These are phyloP conservation scores for Daubentonia madagascariensis DNA, from an alignment of 2,113 vertebrate species.

Conservation along the genomic window DNA sequence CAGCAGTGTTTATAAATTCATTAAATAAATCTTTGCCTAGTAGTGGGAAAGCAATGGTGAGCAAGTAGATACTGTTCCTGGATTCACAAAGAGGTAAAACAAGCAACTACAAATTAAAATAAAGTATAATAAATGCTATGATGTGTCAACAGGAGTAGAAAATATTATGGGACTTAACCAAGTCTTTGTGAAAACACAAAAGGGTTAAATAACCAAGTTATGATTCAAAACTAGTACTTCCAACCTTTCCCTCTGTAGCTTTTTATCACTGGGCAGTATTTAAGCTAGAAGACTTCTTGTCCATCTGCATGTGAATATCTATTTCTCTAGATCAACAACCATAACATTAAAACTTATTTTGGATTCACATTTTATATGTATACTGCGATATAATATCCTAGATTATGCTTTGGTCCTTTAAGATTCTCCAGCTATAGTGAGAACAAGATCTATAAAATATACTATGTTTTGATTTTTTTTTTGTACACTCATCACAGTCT, in stretches of 20 bases:
- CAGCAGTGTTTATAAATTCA: constrained; percentile 5
- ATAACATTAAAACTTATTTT: constrained; percentile 15
- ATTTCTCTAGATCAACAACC: background rate
- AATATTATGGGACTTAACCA: background rate
- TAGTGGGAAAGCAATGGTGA: background rate
- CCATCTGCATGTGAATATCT: background rate
- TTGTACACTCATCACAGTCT: background rate
- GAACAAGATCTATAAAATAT: constrained; percentile 23
- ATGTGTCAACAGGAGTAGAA: background rate
- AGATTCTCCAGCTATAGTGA: background rate
- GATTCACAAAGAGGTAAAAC: background rate
- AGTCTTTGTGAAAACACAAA: constrained; percentile 11
- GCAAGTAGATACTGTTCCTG: background rate
- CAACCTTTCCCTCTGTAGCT: background rate
- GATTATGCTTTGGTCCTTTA: background rate
- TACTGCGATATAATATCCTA: background rate
- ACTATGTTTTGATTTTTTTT: background rate
- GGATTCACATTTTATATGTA: background rate
- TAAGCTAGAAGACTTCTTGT: background rate
- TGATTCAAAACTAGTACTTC: constrained; percentile 2
- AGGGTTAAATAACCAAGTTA: constrained; percentile 11
- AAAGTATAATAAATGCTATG: background rate
- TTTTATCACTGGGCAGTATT: background rate
- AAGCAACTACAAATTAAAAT: background rate
- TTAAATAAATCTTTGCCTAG: background rate